Evolutionary conservation across 1,140 invertebrate genomes (phyloP).

Genomic region (Anastrepha ludens): DNA sequence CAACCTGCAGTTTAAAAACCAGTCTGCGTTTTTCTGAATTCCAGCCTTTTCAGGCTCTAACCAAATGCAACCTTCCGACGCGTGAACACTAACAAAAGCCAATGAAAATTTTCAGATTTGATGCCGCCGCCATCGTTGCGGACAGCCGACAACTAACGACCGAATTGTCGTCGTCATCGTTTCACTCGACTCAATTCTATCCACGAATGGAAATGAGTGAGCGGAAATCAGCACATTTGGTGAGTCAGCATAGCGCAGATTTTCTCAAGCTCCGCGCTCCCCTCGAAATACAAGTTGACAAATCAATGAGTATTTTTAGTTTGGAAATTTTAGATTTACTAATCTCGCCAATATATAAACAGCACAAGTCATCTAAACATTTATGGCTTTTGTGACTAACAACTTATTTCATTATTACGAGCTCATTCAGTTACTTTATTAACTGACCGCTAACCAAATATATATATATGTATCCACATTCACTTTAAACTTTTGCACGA

Average conservation of each 20-base stretch:
- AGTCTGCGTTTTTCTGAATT: not conserved
- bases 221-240: not conserved
- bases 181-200: slow-evolving; percentile 30
- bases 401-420: too few relatives aligned
- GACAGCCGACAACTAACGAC: not conserved
- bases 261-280: not conserved
- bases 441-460: too few relatives aligned
- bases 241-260: slow-evolving; percentile 6
- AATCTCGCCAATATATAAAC: not conserved
- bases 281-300: not conserved
- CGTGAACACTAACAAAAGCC: slow-evolving; percentile 11
- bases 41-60: slow-evolving; percentile 14
- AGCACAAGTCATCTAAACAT: not conserved
- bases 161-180: slow-evolving; percentile 21
- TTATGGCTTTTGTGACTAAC: too few relatives aligned
- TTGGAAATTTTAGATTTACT: not conserved
- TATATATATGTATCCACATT: too few relatives aligned
- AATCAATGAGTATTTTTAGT: not conserved
- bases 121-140: not conserved
- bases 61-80: slow-evolving; percentile 5
- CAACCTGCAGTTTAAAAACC: not conserved
- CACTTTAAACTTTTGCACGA: too few relatives aligned
- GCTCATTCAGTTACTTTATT: too few relatives aligned
- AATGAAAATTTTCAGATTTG: not conserved
- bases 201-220: slow-evolving; percentile 34